phyloP scores from a whole-genome alignment of 2,888 invertebrate genomes.

The Therioaphis trifolii region DNA sequence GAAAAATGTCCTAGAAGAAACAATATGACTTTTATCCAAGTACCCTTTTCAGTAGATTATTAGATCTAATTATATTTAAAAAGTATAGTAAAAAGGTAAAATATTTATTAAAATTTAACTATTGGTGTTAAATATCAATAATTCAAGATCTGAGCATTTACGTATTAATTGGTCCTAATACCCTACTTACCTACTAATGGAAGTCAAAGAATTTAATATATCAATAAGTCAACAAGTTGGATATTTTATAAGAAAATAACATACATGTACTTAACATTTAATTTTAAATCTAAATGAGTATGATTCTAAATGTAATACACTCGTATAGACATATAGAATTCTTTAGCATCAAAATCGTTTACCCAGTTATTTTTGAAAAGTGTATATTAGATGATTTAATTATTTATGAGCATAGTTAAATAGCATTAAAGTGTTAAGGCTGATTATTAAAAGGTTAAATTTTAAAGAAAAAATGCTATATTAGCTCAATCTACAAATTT shows the following conservation, averaged over 20 bases:
- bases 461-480: neutral
- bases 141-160: constrained; percentile 55
- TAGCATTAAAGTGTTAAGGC: neutral
- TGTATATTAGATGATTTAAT: neutral
- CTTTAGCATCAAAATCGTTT: neutral
- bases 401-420: neutral
- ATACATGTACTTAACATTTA: neutral
- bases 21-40: neutral
- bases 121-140: constrained; percentile 45
- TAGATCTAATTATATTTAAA: neutral
- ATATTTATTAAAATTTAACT: constrained; percentile 10
- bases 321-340: neutral
- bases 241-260: neutral
- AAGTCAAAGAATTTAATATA: constrained; percentile 21
- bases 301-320: neutral
- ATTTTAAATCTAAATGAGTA: neutral
- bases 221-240: neutral
- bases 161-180: constrained; percentile 43
- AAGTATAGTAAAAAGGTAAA: neutral
- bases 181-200: constrained; percentile 37
- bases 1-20: neutral
- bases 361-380: too few species aligned
- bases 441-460: neutral
- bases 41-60: constrained; percentile 40
- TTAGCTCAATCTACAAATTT: constrained; percentile 31